These are phyloP conservation scores for Eilema caniola DNA, from an alignment of 2,888 invertebrate species.

Conservation along the genomic window DNA sequence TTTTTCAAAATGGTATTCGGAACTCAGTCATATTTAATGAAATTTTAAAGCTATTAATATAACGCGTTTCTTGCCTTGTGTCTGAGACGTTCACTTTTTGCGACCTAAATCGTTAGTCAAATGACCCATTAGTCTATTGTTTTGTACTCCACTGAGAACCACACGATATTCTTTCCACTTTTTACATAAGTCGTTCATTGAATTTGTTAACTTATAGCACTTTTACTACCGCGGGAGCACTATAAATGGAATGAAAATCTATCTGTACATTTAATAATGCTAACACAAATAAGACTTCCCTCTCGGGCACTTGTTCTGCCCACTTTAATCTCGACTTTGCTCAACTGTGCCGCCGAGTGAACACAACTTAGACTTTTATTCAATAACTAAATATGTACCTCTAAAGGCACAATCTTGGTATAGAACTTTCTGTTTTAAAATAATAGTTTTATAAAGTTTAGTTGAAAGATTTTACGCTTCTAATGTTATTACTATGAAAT, in stretches of 20 bases:
- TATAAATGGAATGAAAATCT: not conserved
- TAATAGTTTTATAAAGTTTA: not conserved
- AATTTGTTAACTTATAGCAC: not conserved
- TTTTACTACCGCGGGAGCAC: not conserved
- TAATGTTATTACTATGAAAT: not conserved
- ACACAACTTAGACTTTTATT: constrained; percentile 8
- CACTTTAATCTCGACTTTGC: constrained; percentile 16
- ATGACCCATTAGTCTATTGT: not conserved
- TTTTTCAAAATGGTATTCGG: too few species aligned
- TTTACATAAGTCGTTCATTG: not conserved
- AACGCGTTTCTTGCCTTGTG: too few species aligned
- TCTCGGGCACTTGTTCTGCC: constrained; percentile 3
- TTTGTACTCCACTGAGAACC: not conserved
- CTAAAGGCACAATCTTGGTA: not conserved
- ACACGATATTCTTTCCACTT: not conserved
- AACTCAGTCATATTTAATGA: too few species aligned
- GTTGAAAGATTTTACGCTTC: not conserved
- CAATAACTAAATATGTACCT: constrained; percentile 6
- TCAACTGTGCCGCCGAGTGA: not conserved
- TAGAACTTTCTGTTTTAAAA: not conserved
- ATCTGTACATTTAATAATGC: not conserved
- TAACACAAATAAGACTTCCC: constrained; percentile 8
- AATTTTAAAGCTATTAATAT: too few species aligned
- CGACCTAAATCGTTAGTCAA: too few species aligned
- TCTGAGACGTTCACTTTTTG: too few species aligned